Conservation (phyloP, 2,113 vertebrate genomes). For the Rhabdornis inornatus region DNA sequence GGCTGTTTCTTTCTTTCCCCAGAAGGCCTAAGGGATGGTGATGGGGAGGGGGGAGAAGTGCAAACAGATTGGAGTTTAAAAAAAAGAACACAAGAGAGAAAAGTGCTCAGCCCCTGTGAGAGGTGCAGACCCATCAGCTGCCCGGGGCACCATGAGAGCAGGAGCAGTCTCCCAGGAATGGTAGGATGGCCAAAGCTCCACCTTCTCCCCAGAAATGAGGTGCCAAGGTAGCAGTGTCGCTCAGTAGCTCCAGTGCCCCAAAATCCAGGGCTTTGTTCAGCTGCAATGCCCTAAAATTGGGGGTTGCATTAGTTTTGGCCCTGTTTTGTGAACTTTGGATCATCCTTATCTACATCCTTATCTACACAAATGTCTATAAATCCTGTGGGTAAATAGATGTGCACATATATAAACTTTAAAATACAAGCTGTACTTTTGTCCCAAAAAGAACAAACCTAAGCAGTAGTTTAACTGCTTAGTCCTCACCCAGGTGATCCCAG, state of each 20-base stretch:
- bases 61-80: slow-evolving; percentile 41
- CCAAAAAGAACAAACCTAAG: background rate
- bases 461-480: background rate
- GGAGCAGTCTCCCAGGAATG: accelerated
- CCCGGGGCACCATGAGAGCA: background rate
- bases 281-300: background rate
- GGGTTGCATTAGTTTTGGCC: background rate
- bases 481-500: background rate
- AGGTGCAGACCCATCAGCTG: background rate
- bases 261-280: background rate
- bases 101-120: background rate
- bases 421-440: background rate
- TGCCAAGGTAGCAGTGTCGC: background rate
- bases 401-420: background rate
- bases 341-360: background rate
- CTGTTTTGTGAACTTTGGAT: background rate
- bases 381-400: background rate
- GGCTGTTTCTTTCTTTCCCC: slow-evolving; percentile 60
- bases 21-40: slow-evolving; percentile 32
- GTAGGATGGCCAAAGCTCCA: background rate
- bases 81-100: background rate
- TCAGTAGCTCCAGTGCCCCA: background rate
- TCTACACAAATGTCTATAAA: background rate
- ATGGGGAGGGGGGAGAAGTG: background rate
- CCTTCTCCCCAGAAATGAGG: background rate